Evolutionary conservation across 1,140 invertebrate genomes (phyloP), one percentile per base, ranked within the genome.

Genomic region (Chironomus tepperi): DNA sequence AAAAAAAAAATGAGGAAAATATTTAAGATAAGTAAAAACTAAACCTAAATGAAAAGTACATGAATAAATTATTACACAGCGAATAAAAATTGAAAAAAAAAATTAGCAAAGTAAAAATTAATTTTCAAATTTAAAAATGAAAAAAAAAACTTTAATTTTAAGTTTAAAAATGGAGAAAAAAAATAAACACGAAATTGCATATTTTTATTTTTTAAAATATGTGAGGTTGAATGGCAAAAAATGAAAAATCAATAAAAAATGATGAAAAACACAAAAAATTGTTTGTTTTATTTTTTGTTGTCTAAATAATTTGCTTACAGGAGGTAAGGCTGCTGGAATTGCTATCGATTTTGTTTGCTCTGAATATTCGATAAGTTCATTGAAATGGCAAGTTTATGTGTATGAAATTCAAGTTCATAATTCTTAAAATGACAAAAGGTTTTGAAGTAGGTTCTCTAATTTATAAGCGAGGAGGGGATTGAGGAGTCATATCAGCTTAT

Each of bases 121-220:
- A 57, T 57, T 57, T 57, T 57, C 47, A 57, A 57, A 57, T 57
- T 57, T 57, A 57, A 57, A 57, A 57, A 57, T 57, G 10, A n/a
- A 57, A 12, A 5, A 15, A 57, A 57, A 57, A 57, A 57, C 47
- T 57, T 57, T 57, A 57, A 57, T 57, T 57, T 57, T 57, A 57
- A 57, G 9, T 57, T 57, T 57, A 57, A 57, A 57, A 47, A 47
- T 47, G 43, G 15, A 47, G 43, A 47, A n/a, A n/a, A 34, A 34
- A 57, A 57, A 15, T 9, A 15, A 57, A 57, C 47, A 57, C 47
- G 47, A 15, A 57, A 57, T 47, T 47, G 15, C 47, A 57, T 57
- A 57, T 57, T 57, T 57, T 57, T 57, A 57, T 57, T 57, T 57
- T 57, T 57, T 57, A 57, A 57, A 57, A 57, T 57, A 57, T 57